These are phyloP conservation scores for Haliaeetus leucogaster DNA, from an alignment of 2,113 vertebrate species.

Conservation along the genomic window DNA sequence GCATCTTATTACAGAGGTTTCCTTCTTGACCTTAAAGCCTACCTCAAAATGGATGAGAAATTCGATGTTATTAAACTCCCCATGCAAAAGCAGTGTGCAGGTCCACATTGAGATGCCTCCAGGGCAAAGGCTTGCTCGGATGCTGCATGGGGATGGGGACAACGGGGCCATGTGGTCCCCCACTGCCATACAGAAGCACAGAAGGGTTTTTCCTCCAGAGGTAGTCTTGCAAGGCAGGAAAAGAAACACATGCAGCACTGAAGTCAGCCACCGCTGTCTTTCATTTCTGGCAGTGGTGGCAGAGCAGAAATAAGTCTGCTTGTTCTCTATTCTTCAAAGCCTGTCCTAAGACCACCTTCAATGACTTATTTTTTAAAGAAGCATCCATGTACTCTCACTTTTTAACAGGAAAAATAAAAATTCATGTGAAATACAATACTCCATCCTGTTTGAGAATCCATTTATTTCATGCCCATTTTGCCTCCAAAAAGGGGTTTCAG, in stretches of 20 bases:
- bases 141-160: rapidly evolving
- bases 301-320: background rate
- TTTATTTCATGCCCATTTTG: background rate
- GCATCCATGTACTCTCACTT: background rate
- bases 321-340: background rate
- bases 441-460: background rate
- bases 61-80: background rate
- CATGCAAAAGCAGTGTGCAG: rapidly evolving
- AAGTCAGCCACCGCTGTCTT: rapidly evolving
- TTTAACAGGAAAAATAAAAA: background rate
- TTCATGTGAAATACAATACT: rapidly evolving
- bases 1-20: background rate
- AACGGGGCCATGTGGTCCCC: rapidly evolving
- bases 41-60: background rate
- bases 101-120: rapidly evolving
- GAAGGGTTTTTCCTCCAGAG: background rate
- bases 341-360: background rate
- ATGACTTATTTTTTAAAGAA: background rate
- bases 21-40: background rate
- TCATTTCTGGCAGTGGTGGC: background rate
- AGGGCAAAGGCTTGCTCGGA: background rate
- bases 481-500: background rate
- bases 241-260: background rate
- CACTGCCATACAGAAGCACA: background rate
- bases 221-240: background rate